phyloP scores from a whole-genome alignment of 2,113 vertebrate species.

The Poecile atricapillus region DNA sequence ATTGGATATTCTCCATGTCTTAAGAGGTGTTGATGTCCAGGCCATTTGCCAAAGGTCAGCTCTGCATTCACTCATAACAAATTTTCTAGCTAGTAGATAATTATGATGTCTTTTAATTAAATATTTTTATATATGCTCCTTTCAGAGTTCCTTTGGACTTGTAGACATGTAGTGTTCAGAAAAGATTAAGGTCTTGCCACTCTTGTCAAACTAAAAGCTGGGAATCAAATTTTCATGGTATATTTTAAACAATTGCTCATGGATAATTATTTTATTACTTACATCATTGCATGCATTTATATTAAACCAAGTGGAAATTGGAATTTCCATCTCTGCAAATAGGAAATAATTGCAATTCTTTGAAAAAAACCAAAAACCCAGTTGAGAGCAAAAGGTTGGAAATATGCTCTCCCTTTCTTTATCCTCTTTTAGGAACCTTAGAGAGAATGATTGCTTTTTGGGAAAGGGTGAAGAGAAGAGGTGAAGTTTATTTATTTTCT shows the following conservation, averaged over 20 bases:
- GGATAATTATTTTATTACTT: not conserved
- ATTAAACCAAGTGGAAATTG: not conserved
- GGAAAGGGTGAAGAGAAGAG: not conserved
- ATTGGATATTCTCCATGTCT: rapidly evolving
- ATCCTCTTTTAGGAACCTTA: not conserved
- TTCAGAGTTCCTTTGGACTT: not conserved
- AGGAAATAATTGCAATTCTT: not conserved
- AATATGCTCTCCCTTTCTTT: not conserved
- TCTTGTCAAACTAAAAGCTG: not conserved
- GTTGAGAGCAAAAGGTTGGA: not conserved
- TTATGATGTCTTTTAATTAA: not conserved
- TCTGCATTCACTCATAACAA: not conserved
- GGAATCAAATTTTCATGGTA: not conserved
- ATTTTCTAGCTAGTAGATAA: not conserved
- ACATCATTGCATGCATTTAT: not conserved
- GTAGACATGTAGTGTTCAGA: not conserved
- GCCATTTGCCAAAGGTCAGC: not conserved
- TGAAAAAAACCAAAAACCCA: not conserved
- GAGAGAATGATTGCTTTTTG: not conserved
- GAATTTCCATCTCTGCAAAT: not conserved
- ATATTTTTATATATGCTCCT: not conserved
- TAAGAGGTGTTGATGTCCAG: not conserved
- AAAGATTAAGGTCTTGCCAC: not conserved
- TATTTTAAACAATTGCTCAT: not conserved
- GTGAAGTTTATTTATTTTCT: not conserved